Base-by-base conservation (phyloP, 1,140 invertebrate genomes). In the Drosophila parvula region DNA sequence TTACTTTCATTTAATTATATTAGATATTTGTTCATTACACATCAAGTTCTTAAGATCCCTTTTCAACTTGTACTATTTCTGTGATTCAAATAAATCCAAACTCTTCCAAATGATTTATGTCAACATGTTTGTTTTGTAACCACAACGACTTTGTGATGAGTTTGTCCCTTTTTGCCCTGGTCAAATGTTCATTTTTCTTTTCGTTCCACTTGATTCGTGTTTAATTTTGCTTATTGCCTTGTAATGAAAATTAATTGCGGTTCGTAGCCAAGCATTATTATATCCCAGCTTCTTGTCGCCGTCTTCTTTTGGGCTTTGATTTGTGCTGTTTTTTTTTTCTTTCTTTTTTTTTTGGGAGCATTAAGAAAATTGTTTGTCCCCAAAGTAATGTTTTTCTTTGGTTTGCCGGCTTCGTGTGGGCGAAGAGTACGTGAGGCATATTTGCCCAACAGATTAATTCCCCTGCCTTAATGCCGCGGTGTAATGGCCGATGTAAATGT, bases 201-300 rank as follows among this genome's bases (percentile, higher is more conserved):
- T 59, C 57, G 58, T 30, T 47, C 68, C 28, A 45, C 79, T 79
- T 85, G 83, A 85, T 85, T 79, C 82, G 83, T 80, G 73, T 80
- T 88, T 88, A 89, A 88, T 88, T 89, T 89, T 64, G 77, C 77
- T 88, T 88, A 88, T 83, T 88, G 83, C 84, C 84, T 70, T 73
- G 84, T 88, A 88, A 88, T 88, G 83, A 88, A 88, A 88, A 88
- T 88, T 88, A 88, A 88, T 88, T 86, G 83, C 79, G 83, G 82
- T 74, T 74, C 82, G 64, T 61, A 65, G 78, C 59, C 41, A 30
- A 45, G 56, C 79, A 78, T 76, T 81, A 48, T 41, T 41, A 41
- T 58, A 22, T 53, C 32, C 36, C 45, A 78, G 41, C 68, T 61
- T 53, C 36, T 36, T 22, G 22, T 22, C 43, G 38, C 32, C 11